Evolutionary conservation across 1,140 invertebrate genomes (phyloP), one percentile per base, ranked within the genome.

Genomic region (Drosophila guanche): DNA sequence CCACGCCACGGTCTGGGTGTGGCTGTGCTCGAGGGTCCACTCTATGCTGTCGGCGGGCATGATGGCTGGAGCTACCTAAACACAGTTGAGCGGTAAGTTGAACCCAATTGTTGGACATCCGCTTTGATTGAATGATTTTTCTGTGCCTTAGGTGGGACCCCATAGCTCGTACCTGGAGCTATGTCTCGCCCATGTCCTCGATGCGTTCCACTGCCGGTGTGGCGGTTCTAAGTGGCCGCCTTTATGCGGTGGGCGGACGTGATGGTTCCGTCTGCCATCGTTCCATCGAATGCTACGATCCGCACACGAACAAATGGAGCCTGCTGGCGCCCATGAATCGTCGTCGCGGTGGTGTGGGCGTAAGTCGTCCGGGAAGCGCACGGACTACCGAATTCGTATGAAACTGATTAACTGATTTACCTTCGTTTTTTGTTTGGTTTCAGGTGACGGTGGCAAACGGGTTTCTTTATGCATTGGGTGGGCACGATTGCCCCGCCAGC

Each of bases 31-130:
- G 95, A 95, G 48, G 96, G 97, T 0, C 97, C 97, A 1, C 93
- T 99, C 46, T 99, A 99, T 92, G 97, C 97, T 5, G 97, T 99
- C 6, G 98, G 97, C 25, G 98, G 97, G 12, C 97, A 99, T 90
- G 98, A 99, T 92, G 96, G 97, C 33, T 98, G 97, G 97, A 97
- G 97, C 79, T 99, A 98, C 91, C 92, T 98, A 8, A 97, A 97
- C 90, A 97, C 97, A 4, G 97, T 98, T 0, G 97, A 99, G 92
- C 92, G 96, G 94, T 94, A 78, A 67, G 46, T 20, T 10, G 2
- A 8, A 4, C 10, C 10, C 33, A 37, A 37, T 12, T 10, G 3
- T 37, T 37, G 33, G 10, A 37, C 3, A 6, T 42, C n/a, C n/a
- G 4, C 6, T 7, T 22, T 16, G 1, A 27, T 45, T 22, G 2